Conservation (phyloP, 2,113 vertebrate genomes). For the Rhinichthys klamathensis region DNA sequence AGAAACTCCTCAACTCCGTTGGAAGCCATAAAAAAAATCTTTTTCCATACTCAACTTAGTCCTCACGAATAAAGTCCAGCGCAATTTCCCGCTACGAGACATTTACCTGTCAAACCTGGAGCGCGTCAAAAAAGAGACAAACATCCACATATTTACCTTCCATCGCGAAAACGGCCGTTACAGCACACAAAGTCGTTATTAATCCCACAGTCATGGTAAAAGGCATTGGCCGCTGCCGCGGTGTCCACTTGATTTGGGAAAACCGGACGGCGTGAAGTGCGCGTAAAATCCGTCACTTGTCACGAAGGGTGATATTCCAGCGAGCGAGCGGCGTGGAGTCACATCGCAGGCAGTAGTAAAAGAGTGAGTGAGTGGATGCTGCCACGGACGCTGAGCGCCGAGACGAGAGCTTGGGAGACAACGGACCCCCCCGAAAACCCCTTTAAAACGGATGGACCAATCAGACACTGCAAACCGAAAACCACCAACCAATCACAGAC, state of each 20-base stretch:
- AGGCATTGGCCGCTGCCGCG: constrained; percentile 68
- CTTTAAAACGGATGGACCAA: constrained; percentile 70
- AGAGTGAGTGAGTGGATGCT: constrained; percentile 72
- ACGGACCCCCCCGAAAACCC: constrained; percentile 57
- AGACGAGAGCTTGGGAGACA: constrained; percentile 7
- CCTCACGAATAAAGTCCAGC: constrained; percentile 3
- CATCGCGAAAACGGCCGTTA: constrained; percentile 76
- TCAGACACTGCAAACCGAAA: constrained; percentile 65
- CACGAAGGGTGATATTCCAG: constrained; percentile 71
- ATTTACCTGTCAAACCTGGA: constrained; percentile 15
- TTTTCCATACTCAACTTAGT: constrained; percentile 11
- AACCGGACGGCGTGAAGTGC: constrained; percentile 67
- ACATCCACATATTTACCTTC: constrained; percentile 76
- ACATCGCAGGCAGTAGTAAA: constrained; percentile 81
- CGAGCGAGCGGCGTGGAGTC: constrained; percentile 68
- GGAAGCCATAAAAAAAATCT: neutral
- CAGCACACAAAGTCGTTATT: constrained; percentile 73
- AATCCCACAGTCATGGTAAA: constrained; percentile 79
- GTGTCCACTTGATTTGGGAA: constrained; percentile 61
- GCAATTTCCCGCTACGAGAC: neutral
- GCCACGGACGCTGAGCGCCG: constrained; percentile 20
- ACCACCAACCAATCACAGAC: constrained; percentile 70
- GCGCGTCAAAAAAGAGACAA: constrained; percentile 32
- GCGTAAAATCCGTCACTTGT: constrained; percentile 72
- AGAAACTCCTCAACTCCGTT: constrained; percentile 30